Conservation (phyloP, 2,888 invertebrate species). For the Lissonota sp. region DNA sequence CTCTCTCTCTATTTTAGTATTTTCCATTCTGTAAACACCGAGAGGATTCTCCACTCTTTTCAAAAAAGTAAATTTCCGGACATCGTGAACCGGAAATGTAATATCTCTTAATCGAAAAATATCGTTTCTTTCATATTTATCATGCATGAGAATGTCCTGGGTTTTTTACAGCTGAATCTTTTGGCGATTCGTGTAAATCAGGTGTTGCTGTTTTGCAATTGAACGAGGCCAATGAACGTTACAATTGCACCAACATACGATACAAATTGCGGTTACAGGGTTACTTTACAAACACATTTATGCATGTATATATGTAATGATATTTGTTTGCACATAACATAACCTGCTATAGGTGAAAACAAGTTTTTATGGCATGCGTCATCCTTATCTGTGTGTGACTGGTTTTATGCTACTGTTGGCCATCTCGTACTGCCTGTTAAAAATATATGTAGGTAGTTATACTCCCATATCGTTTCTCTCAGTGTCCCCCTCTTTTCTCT, state of each 20-base stretch:
- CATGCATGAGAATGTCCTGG: too few relatives aligned
- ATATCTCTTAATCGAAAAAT: neutral
- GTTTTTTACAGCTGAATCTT: too few relatives aligned
- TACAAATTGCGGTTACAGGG: conserved; percentile 52
- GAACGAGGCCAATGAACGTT: conserved; percentile 57
- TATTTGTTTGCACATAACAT: conserved; percentile 12
- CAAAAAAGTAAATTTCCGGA: too few relatives aligned
- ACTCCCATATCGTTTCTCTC: conserved; percentile 33
- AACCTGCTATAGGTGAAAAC: conserved; percentile 52
- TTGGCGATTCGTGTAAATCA: neutral
- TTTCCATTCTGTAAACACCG: neutral
- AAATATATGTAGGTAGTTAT: conserved; percentile 34
- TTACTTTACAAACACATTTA: conserved; percentile 6
- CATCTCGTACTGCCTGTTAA: conserved; percentile 41
- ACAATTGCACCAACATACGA: conserved; percentile 52
- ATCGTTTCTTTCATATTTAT: too few relatives aligned
- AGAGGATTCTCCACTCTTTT: too few relatives aligned
- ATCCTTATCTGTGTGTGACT: conserved; percentile 60
- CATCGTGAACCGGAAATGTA: neutral
- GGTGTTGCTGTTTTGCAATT: conserved; percentile 26
- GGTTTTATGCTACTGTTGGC: conserved; percentile 43
- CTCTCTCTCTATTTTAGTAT: neutral
- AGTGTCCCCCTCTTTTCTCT: neutral
- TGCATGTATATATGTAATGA: conserved; percentile 11
- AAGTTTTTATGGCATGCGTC: conserved; percentile 62